Evolutionary conservation across 2,888 invertebrate genomes (phyloP), one percentile per base, ranked within the genome.

Genomic region (Aelia acuminata): DNA sequence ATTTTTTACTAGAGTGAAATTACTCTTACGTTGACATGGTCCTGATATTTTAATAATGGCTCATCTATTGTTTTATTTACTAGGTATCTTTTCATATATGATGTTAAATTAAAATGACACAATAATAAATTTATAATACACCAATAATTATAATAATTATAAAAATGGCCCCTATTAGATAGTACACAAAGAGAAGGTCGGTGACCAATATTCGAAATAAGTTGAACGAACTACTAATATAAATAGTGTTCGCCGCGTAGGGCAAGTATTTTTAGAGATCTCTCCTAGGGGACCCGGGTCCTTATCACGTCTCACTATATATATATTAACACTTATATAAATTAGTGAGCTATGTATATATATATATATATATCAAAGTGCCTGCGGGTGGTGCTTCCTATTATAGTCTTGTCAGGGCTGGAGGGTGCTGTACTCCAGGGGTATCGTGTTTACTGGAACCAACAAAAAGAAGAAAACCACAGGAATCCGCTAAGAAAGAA

Each of bases 241-340:
- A 80, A 80, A 80, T 80, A 80, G 43, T 70, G 2, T 0, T 43
- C 80, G 3, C 80, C 80, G 80, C 80, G 80, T 80, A 80, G 80
- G 80, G 80, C 80, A 80, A 15, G 43, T 39, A 80, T 80, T 43
- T 80, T 43, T 80, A 47, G 80, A 80, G 80, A 22, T 39, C 80
- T 47, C 80, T 13, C n/a, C 13, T 5, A n/a, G 43, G 80, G 22
- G 39, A 31, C 63, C 75, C 80, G 22, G n/a, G 10, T 43, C 43
- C 80, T 80, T 80, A 80, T 80, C 80, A 80, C 43, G 43, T 39
- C 80, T 80, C n/a, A 47, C 43, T 80, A n/a, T 80, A 80, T 80
- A 47, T 80, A 47, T 80, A 43, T 80, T n/a, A n/a, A n/a, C n/a
- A n/a, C n/a, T n/a, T n/a, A n/a, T n/a, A n/a, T n/a, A n/a, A n/a